Percentiles rank a stretch among this genome's conserved stretches.
Evolutionary conservation across 2,113 vertebrate species (phyloP).

Genomic region (Eulemur macaco): DNA sequence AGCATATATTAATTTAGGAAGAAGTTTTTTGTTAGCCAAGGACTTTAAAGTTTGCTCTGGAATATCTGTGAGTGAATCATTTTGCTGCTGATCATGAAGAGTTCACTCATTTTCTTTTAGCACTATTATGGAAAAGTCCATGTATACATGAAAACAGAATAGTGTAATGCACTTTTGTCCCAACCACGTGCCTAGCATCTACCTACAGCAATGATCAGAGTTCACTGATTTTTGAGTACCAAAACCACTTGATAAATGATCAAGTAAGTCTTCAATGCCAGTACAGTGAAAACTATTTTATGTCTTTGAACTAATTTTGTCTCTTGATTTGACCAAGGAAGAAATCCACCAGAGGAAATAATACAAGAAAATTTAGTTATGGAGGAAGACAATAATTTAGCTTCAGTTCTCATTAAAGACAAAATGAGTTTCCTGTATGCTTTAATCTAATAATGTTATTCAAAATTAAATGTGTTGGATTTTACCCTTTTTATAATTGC

Average conservation of each 20-base stretch:
- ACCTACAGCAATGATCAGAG: slow-evolving; percentile 1
- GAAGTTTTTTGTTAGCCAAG: slow-evolving; percentile 22
- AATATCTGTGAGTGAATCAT: neutral
- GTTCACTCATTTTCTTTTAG: slow-evolving; percentile 27
- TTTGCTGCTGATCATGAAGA: slow-evolving; percentile 9
- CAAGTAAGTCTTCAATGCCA: slow-evolving; percentile 32
- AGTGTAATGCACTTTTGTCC: slow-evolving; percentile 1
- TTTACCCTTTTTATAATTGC: slow-evolving; percentile 58
- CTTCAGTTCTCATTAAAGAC: slow-evolving; percentile 52
- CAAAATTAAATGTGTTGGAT: slow-evolving; percentile 53
- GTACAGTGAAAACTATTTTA: slow-evolving; percentile 49
- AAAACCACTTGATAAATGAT: slow-evolving; percentile 38
- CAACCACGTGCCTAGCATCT: neutral
- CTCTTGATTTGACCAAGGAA: slow-evolving; percentile 59
- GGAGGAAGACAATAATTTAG: slow-evolving; percentile 49
- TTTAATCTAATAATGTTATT: slow-evolving; percentile 57
- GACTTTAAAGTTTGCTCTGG: neutral
- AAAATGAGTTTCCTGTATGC: slow-evolving; percentile 39
- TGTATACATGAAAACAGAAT: neutral
- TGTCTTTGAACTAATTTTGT: slow-evolving; percentile 64
- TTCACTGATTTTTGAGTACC: slow-evolving; percentile 40
- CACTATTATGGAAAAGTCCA: slow-evolving; percentile 24
- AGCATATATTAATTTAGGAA: neutral
- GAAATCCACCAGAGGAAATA: slow-evolving; percentile 35
- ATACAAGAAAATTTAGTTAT: slow-evolving; percentile 53